phyloP scores from a whole-genome alignment of 2,113 vertebrate species.

The Pangasianodon hypophthalmus region DNA sequence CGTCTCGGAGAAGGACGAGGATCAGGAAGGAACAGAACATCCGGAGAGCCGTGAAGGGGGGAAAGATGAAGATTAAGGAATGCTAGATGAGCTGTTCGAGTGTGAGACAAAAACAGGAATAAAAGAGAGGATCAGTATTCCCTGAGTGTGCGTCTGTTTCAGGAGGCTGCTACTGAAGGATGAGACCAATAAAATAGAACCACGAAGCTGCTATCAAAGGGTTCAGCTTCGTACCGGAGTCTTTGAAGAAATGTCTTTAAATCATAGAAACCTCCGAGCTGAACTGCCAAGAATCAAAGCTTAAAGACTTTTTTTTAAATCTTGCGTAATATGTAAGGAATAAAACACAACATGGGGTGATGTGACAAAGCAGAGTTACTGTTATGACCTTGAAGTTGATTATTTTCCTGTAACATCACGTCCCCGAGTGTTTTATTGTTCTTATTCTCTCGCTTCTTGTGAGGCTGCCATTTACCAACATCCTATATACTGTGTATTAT shows the following conservation, averaged over 20 bases:
- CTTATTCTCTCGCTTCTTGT: no score
- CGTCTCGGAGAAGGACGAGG: conserved; percentile 18
- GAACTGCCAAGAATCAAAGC: background rate
- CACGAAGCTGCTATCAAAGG: background rate
- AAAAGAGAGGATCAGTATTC: conserved; percentile 1
- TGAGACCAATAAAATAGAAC: background rate
- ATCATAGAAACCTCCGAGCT: background rate
- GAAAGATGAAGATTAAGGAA: background rate
- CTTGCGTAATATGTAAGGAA: background rate
- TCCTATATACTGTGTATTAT: background rate
- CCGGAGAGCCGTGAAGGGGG: conserved; percentile 16
- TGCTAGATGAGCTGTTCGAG: background rate
- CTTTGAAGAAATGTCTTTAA: background rate
- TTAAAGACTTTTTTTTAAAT: background rate
- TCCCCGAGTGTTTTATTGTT: background rate
- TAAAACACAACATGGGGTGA: background rate
- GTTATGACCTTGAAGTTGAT: background rate
- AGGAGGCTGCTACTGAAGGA: background rate
- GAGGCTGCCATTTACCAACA: no score
- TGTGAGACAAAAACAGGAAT: conserved; percentile 15
- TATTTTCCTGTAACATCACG: background rate
- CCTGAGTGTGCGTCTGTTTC: background rate
- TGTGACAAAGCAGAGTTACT: background rate
- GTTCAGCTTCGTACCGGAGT: no score
- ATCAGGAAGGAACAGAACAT: conserved; percentile 20